These are phyloP conservation scores for Leptinotarsa juncta DNA, from an alignment of 2,888 invertebrate genomes.

Conservation along the genomic window DNA sequence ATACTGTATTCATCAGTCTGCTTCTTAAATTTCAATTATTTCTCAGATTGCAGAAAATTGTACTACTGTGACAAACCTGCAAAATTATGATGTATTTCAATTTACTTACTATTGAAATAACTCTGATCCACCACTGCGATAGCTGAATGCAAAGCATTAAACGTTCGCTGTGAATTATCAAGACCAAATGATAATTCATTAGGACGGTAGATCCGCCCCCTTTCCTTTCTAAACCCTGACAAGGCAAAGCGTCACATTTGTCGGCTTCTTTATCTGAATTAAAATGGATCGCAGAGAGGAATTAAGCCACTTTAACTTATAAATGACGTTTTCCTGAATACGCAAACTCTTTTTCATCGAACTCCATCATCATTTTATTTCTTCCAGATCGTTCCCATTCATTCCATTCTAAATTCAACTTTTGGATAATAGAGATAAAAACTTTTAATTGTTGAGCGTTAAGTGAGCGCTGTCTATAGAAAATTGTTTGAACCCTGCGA, in stretches of 20 bases:
- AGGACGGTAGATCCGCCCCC: slow-evolving; percentile 50
- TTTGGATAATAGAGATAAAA: slow-evolving; percentile 45
- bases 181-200: slow-evolving; percentile 61
- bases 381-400: slow-evolving; percentile 39
- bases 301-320: slow-evolving; percentile 55
- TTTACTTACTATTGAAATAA: neutral
- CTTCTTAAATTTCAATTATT: too few species aligned
- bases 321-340: slow-evolving; percentile 54
- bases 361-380: slow-evolving; percentile 49
- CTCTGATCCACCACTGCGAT: slow-evolving; percentile 28
- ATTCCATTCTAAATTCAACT: slow-evolving; percentile 34
- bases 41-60: too few species aligned
- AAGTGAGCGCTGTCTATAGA: slow-evolving; percentile 39
- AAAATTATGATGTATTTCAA: too few species aligned
- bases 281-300: slow-evolving; percentile 46
- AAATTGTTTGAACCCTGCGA: slow-evolving; percentile 32
- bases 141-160: slow-evolving; percentile 48
- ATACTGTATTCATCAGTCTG: too few species aligned
- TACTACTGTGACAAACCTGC: too few species aligned
- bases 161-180: slow-evolving; percentile 47
- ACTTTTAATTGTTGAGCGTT: slow-evolving; percentile 45
- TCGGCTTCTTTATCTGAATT: slow-evolving; percentile 53
- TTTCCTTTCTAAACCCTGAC: slow-evolving; percentile 46
- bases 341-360: slow-evolving; percentile 52
- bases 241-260: slow-evolving; percentile 53